phyloP scores from a whole-genome alignment of 2,888 invertebrate species.

The Automeris io region DNA sequence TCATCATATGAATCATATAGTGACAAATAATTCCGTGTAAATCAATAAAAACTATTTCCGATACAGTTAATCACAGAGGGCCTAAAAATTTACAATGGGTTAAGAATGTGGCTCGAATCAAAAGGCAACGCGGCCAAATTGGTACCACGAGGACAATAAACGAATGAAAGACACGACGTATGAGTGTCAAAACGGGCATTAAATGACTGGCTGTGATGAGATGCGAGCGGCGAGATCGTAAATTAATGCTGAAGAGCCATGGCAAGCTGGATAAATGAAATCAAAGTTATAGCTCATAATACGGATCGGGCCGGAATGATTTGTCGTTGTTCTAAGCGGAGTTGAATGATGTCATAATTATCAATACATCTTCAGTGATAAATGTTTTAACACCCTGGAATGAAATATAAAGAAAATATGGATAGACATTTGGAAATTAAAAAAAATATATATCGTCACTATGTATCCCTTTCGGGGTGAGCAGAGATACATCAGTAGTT shows the following conservation, averaged over 20 bases:
- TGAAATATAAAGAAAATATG: too few relatives aligned
- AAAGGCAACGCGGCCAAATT: slow-evolving; percentile 50
- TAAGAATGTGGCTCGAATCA: slow-evolving; percentile 44
- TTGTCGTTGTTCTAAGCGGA: slow-evolving; percentile 33
- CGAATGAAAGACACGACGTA: slow-evolving; percentile 46
- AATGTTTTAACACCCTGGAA: too few relatives aligned
- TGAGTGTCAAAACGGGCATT: slow-evolving; percentile 70
- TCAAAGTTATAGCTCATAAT: slow-evolving; percentile 71
- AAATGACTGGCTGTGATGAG: slow-evolving; percentile 62
- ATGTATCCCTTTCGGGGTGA: too few relatives aligned
- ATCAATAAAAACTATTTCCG: slow-evolving; percentile 38
- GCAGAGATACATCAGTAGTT: too few relatives aligned
- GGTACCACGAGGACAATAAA: slow-evolving; percentile 56
- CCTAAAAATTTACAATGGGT: slow-evolving; percentile 39
- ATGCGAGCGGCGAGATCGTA: slow-evolving; percentile 65
- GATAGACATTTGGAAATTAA: too few relatives aligned
- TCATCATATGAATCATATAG: slow-evolving; percentile 16
- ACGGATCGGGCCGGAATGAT: slow-evolving; percentile 41
- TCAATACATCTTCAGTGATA: too few relatives aligned
- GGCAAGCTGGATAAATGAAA: slow-evolving; percentile 63
- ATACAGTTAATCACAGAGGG: slow-evolving; percentile 33
- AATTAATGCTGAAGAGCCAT: slow-evolving; percentile 65
- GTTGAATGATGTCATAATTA: too few relatives aligned
- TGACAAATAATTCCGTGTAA: slow-evolving; percentile 17
- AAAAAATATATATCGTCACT: too few relatives aligned